A percentile compares a stretch with the other conserved stretches of the same genome.
Conservation (phyloP, 1,140 invertebrate genomes). For the Nixonia krombeini region DNA sequence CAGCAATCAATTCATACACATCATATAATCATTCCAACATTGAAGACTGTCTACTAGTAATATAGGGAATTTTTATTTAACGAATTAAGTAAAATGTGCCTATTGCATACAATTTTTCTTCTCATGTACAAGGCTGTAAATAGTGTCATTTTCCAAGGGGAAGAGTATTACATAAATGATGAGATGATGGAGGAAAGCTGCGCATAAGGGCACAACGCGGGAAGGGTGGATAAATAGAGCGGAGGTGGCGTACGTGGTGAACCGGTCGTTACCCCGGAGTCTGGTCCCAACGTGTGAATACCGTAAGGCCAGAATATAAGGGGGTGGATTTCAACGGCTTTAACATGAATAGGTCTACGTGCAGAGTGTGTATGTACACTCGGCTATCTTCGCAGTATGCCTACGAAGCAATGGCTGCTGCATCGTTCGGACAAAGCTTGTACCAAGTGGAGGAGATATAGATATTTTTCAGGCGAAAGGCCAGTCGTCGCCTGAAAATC, state of each 20-base stretch:
- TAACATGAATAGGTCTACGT: constrained; percentile 45
- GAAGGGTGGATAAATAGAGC: constrained; percentile 40
- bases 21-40: no score
- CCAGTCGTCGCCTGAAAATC: constrained; percentile 60
- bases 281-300: constrained; percentile 50
- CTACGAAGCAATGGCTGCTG: constrained; percentile 16
- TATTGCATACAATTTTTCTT: no score
- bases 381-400: constrained; percentile 36
- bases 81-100: no score
- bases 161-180: constrained; percentile 16
- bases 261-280: constrained; percentile 32
- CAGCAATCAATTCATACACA: no score
- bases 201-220: constrained; percentile 24
- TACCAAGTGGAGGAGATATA: constrained; percentile 44
- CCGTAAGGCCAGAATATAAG: constrained; percentile 48
- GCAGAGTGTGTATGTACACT: constrained; percentile 30
- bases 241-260: constrained; percentile 37
- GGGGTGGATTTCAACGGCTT: constrained; percentile 46
- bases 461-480: constrained; percentile 61
- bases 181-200: constrained; percentile 17
- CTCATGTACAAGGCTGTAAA: no score
- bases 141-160: constrained; percentile 12
- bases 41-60: no score
- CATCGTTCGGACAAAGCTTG: constrained; percentile 25
- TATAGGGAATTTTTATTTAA: no score